A percentile compares a stretch with the other conserved stretches of the same genome.
These are phyloP conservation scores for Bradypus variegatus DNA, from an alignment of 2,797 vertebrate genomes.

Conservation along the genomic window DNA sequence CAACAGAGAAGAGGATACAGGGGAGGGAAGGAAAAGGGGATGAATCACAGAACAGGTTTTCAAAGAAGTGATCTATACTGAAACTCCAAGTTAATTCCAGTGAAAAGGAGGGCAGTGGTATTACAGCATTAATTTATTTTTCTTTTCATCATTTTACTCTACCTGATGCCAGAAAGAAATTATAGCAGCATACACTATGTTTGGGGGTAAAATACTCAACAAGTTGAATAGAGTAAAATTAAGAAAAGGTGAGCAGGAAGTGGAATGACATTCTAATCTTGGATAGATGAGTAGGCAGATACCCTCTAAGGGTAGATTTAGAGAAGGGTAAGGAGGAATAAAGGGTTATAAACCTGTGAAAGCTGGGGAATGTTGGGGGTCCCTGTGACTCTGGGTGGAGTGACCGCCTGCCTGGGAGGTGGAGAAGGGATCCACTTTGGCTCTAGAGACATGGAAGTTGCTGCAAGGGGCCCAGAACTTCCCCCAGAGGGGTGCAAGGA, in stretches of 20 bases:
- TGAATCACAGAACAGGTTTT: conserved; percentile 7
- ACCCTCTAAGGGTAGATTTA: not conserved
- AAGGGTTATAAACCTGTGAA: not conserved
- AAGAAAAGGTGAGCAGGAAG: not conserved
- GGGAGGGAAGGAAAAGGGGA: not conserved
- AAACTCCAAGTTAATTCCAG: not conserved
- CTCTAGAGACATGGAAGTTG: not conserved
- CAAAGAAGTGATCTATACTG: not conserved
- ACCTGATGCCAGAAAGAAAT: not conserved
- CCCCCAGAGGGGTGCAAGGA: not conserved
- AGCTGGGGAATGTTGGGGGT: not conserved
- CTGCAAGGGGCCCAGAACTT: not conserved
- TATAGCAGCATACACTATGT: not conserved
- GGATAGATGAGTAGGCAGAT: not conserved
- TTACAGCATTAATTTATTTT: not conserved
- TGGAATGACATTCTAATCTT: not conserved
- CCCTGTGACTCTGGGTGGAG: not conserved
- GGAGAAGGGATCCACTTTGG: not conserved
- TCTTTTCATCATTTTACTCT: conserved; percentile 8
- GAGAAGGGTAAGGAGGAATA: not conserved
- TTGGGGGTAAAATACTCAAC: conserved; percentile 25
- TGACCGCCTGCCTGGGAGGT: not conserved
- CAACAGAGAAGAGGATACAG: not conserved
- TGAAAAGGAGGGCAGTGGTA: not conserved
- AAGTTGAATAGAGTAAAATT: conserved; percentile 30